phyloP scores from a whole-genome alignment of 2,113 vertebrate species.

The Onychorhynchus coronatus region DNA sequence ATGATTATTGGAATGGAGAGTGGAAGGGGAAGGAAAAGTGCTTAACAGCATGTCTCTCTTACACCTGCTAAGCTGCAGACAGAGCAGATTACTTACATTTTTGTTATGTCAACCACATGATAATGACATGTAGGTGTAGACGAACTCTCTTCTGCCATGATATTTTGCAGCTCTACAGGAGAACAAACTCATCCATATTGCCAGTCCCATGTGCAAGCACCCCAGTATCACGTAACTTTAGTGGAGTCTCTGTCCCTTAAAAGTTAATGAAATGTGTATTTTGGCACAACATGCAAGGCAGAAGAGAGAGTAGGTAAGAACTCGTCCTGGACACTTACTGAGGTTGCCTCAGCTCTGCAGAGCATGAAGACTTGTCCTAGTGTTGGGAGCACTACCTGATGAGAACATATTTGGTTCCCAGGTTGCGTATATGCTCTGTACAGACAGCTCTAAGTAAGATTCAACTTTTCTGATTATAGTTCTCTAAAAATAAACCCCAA shows the following conservation, averaged over 20 bases:
- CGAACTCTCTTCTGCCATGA: background rate
- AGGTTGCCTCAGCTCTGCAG: background rate
- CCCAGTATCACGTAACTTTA: background rate
- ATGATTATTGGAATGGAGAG: background rate
- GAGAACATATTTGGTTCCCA: background rate
- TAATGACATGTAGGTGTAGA: background rate
- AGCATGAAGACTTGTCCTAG: background rate
- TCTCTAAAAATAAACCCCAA: background rate
- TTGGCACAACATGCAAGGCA: background rate
- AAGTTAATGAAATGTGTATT: background rate
- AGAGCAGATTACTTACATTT: background rate
- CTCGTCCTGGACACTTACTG: background rate
- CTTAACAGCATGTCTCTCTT: background rate
- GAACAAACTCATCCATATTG: background rate
- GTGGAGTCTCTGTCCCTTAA: background rate
- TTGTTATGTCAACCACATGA: fast-evolving
- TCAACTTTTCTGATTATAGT: background rate
- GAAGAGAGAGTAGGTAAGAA: background rate
- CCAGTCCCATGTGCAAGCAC: background rate
- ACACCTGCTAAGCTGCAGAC: background rate
- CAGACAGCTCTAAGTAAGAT: background rate
- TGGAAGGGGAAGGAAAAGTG: background rate
- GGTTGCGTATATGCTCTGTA: background rate
- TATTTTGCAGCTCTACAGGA: background rate
- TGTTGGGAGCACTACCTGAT: background rate